Evolutionary conservation across 1,140 invertebrate genomes (phyloP), one percentile per base, ranked within the genome.

Genomic region (Magallana gigas): DNA sequence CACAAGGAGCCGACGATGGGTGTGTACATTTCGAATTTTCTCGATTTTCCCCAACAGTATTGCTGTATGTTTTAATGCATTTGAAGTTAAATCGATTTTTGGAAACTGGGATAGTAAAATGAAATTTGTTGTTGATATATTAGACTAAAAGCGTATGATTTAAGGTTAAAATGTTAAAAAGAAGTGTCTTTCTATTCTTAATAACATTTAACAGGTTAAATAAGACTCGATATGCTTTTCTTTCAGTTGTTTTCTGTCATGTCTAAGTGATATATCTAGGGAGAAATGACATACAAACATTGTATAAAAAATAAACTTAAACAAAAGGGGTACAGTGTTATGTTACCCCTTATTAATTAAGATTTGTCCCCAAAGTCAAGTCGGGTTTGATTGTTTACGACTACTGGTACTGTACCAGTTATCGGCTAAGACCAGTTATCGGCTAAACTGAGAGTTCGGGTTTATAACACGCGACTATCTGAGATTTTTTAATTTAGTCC

Each of bases 11-110:
- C 29, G 68, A 36, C 68, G 23, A 36, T 76, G 68, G 68, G 68
- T 76, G 68, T 76, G 68, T 76, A 76, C 23, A 12, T 18, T 76
- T 76, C 23, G 68, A 76, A 76, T 76, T 76, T 76, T 29, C 23
- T 36, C 68, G 36, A 76, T 76, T 12, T 76, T 48, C 29, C 5
- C 0, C 23, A 0, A 23, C 23, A 0, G 23, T 8, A 16, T n/a
- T 14, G 16, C 18, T 16, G 16, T 23, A n/a, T 64, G 18, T 18
- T n/a, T 64, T 64, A 8, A 16, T 18, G 60, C 18, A 16, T 18
- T 4, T 48, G 3, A 48, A 48, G 36, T 48, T 48, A 4, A 48
- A 48, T 48, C 36, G 60, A 64, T 64, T n/a, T 16, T 64, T 64
- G 11, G 18, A 64, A 64, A 64, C 16, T 16, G 11, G 16, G 60